Evolutionary conservation across 2,113 vertebrate genomes (phyloP), one percentile per base, ranked within the genome.

Genomic region (Myanophis thanlyinensis): DNA sequence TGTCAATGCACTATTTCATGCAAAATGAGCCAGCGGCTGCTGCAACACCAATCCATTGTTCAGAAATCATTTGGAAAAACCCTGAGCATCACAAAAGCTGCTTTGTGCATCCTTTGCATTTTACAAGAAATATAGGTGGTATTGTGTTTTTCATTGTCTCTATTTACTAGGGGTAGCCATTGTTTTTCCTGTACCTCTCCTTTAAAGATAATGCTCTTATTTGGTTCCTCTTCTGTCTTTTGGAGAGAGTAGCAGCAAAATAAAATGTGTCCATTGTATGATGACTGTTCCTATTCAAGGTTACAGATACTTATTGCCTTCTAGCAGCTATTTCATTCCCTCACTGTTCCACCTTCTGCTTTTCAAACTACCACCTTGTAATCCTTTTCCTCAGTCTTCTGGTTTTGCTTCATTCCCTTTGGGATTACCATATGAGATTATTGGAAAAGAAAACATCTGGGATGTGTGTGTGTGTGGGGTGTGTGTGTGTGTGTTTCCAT

Each of bases 1-100:
- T 49, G 10, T 2, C 46, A 40, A 35, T 49, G 30, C 0, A 0
- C 56, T 85, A 20, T 91, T 92, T 80, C 93, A 89, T 89, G 47
- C 47, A 15, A 89, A 89, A 93, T 62, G 92, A 62, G 80, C 46
- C 27, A 59, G 80, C 40, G 7, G 47, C n/a, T 30, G 2, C 47
- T 27, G 2, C 35, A 89, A 91, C 8, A 5, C 23, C 49, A 35
- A 56, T 62, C 5, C 67, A 51, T 93, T 85, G 46, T 67, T 54
- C 20, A 91, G 54, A 89, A 89, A 91, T 87, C 35, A 92, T 87
- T 23, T 25, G 54, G 87, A 20, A 93, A 85, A 54, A 89, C 30
- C 49, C 84, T 0, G 0, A 92, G 40, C 1, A 89, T 73, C 35
- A 40, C 35, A 52, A 44, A 92, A 94, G 93, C 5, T n/a, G 62